These are phyloP conservation scores for Macroglossus sobrinus DNA, from an alignment of 2,113 vertebrate species.

Conservation along the genomic window DNA sequence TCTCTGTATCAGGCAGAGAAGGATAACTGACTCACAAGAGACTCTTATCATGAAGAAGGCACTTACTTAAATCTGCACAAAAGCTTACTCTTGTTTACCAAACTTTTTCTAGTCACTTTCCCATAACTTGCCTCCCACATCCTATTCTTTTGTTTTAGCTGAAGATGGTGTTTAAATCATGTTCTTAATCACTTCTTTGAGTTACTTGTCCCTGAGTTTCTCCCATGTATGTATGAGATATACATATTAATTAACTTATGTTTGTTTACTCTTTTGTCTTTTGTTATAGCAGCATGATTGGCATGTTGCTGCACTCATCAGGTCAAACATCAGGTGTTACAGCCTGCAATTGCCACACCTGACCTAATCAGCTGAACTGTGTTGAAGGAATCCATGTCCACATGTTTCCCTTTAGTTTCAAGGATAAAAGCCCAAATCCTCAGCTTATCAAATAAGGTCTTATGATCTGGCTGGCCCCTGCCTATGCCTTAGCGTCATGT, in stretches of 20 bases:
- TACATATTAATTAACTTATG: neutral
- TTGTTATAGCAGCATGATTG: neutral
- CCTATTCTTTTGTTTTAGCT: neutral
- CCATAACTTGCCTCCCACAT: neutral
- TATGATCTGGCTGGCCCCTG: neutral
- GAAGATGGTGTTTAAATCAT: neutral
- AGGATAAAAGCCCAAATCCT: neutral
- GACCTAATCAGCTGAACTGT: accelerated
- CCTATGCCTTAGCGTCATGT: neutral
- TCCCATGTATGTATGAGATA: neutral
- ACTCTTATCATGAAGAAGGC: neutral
- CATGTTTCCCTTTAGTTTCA: neutral
- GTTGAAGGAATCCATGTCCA: neutral
- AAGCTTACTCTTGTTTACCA: neutral
- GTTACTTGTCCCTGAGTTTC: neutral
- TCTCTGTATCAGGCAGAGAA: neutral
- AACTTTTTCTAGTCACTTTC: neutral
- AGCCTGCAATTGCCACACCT: neutral
- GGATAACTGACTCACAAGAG: neutral
- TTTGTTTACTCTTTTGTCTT: neutral
- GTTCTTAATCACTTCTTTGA: neutral
- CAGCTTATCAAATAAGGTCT: neutral
- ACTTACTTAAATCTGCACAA: neutral
- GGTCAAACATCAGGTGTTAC: neutral
- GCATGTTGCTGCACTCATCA: neutral